phyloP scores from a whole-genome alignment of 2,113 vertebrate genomes.

The Ophiodon elongatus region DNA sequence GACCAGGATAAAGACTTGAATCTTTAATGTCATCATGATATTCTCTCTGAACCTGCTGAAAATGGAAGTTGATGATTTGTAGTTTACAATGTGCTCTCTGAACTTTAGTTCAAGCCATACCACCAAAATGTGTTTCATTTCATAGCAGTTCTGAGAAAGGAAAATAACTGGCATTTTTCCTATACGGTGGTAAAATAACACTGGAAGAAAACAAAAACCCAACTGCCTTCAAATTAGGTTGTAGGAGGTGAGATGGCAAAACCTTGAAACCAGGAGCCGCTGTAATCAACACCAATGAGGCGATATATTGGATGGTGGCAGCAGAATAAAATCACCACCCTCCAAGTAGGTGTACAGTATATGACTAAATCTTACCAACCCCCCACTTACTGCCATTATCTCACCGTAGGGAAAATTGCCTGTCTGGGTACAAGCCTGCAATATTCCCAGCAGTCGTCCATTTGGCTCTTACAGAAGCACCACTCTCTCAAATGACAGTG shows the following conservation, averaged over 20 bases:
- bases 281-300: conserved; percentile 80
- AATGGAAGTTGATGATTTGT: conserved; percentile 5
- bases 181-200: conserved; percentile 30
- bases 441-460: conserved; percentile 81
- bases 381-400: conserved; percentile 77
- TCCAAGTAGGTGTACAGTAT: conserved; percentile 70
- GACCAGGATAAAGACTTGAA: background rate
- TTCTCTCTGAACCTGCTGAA: conserved; percentile 8
- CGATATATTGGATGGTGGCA: conserved; percentile 72
- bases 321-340: conserved; percentile 71
- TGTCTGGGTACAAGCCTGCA: conserved; percentile 73
- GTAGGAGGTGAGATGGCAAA: conserved; percentile 53
- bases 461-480: conserved; percentile 64
- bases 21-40: background rate
- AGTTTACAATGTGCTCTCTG: background rate
- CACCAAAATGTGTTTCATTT: conserved; percentile 35
- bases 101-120: background rate
- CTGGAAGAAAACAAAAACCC: conserved; percentile 24
- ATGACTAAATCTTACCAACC: conserved; percentile 70
- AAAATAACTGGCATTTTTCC: conserved; percentile 28
- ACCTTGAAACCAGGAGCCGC: conserved; percentile 63
- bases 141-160: background rate
- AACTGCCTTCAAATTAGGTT: conserved; percentile 46
- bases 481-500: conserved; percentile 72
- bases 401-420: conserved; percentile 79